Base-by-base conservation (phyloP, 35 echinoderm and acorn worm species). In the Eucidaris tribuloides region DNA sequence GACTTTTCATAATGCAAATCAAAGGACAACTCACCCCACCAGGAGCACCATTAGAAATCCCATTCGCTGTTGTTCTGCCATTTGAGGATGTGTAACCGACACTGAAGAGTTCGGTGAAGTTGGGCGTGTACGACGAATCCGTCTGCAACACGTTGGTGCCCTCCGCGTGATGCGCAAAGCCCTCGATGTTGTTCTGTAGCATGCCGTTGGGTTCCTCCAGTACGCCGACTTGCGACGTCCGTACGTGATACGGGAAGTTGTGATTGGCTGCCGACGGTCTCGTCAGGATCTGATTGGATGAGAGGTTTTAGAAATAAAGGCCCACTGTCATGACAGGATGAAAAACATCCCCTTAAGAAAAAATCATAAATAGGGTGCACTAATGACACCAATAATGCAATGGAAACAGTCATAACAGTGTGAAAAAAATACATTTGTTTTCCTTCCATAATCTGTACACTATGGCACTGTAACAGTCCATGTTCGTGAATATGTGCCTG, bases 231-330 rank as follows among this genome's bases (percentile, higher is more conserved):
- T 97, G 94, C 3, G 94, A 86, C 9, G 94, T 97, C 65, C 80
- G 50, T 1, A 97, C 86, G 37, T 97, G 94, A 50, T 92, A 97
- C 3, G 94, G 94, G 31, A 97, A 97, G 71, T 92, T 97, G 42
- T 46, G 30, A 50, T 97, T 97, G 15, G 94, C 90, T 42, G 90
- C 90, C 0, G 90, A 89, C 19, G 94, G 94, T 33, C 94, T 89
- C 7, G 90, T 97, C 5, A 97, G 68, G 18, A 97, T 66, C 94
- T 92, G 63, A 1, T 24, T 52, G 39, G 49, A 45, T 35, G 11
- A 18, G 49, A 28, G 28, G 28, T 42, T 35, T 42, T n/a, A n/a
- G n/a, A n/a, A n/a, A n/a, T n/a, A n/a, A n/a, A n/a, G n/a, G n/a
- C n/a, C n/a, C n/a, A n/a, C n/a, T n/a, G n/a, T n/a, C n/a, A n/a